phyloP scores from a whole-genome alignment of 2,888 invertebrate species.

The Candidula unifasciata region DNA sequence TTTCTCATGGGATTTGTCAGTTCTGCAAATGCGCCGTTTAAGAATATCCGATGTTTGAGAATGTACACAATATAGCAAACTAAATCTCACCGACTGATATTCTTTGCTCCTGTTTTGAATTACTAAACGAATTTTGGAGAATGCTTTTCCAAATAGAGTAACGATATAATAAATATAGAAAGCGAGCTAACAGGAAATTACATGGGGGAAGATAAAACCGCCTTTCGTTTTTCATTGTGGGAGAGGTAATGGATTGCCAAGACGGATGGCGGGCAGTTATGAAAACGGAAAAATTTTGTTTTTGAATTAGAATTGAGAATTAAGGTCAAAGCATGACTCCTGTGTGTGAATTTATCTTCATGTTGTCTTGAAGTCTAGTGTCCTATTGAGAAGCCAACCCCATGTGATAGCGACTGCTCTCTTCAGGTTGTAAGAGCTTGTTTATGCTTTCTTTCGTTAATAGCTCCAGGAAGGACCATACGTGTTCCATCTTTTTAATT shows the following conservation, averaged over 20 bases:
- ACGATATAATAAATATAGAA: slow-evolving; percentile 10
- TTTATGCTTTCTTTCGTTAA: slow-evolving; percentile 10
- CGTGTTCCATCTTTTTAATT: slow-evolving; percentile 22
- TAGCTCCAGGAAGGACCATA: not conserved
- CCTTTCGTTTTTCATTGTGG: not conserved
- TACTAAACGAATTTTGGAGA: not conserved
- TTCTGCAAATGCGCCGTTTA: too few relatives aligned
- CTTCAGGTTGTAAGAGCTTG: not conserved
- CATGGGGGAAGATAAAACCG: not conserved
- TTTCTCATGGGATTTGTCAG: too few relatives aligned
- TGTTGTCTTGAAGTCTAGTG: not conserved
- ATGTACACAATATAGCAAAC: not conserved
- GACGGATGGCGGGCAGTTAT: slow-evolving; percentile 7
- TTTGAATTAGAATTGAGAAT: too few relatives aligned
- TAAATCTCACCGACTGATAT: not conserved
- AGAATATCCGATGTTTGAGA: not conserved
- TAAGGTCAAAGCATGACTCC: not conserved
- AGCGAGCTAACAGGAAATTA: slow-evolving; percentile 6
- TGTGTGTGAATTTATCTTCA: not conserved
- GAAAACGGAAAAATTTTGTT: slow-evolving; percentile 1
- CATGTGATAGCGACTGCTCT: not conserved
- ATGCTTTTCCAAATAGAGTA: not conserved
- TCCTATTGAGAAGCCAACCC: not conserved
- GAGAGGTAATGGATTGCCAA: not conserved
- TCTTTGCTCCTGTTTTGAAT: not conserved